Evolutionary conservation across 2,797 vertebrate genomes (phyloP).

Genomic region (Xenentodon cancila): DNA sequence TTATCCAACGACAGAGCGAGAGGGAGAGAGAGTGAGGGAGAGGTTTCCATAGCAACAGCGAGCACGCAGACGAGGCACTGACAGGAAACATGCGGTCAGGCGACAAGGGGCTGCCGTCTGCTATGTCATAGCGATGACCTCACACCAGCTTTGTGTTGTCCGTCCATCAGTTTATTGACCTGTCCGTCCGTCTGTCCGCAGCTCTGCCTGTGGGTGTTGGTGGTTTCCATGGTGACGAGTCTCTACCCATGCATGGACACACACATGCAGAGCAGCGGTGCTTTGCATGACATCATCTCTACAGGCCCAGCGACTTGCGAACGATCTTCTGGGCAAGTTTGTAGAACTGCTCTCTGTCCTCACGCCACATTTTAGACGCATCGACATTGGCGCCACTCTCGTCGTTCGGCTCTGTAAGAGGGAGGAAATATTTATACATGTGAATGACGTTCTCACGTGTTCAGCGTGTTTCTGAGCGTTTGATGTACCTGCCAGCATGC

Average conservation of each 20-base stretch:
- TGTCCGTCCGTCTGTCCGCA: conserved; percentile 1
- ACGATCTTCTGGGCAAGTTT: conserved; percentile 93
- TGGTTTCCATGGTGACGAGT: conserved; percentile 30
- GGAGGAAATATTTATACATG: neutral
- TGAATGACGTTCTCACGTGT: neutral
- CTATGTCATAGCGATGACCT: neutral
- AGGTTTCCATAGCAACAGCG: neutral
- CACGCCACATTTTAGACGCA: conserved; percentile 98
- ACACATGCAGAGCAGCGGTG: conserved; percentile 8
- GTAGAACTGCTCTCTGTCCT: conserved; percentile 94
- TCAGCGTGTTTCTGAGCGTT: neutral
- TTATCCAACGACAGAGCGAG: no score
- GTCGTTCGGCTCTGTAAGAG: conserved; percentile 91
- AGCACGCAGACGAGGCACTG: neutral
- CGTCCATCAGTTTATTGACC: conserved; percentile 32
- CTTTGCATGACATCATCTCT: conserved; percentile 39
- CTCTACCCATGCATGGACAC: neutral
- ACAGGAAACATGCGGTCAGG: neutral
- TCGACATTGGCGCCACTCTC: conserved; percentile 97
- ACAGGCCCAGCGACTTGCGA: conserved; percentile 93
- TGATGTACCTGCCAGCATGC: conserved; percentile 93
- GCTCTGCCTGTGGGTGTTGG: conserved; percentile 21
- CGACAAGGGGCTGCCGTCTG: neutral
- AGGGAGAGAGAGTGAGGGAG: no score
- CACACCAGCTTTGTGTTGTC: neutral